phyloP scores from a whole-genome alignment of 2,888 invertebrate genomes.

The Drosophila antonietae region DNA sequence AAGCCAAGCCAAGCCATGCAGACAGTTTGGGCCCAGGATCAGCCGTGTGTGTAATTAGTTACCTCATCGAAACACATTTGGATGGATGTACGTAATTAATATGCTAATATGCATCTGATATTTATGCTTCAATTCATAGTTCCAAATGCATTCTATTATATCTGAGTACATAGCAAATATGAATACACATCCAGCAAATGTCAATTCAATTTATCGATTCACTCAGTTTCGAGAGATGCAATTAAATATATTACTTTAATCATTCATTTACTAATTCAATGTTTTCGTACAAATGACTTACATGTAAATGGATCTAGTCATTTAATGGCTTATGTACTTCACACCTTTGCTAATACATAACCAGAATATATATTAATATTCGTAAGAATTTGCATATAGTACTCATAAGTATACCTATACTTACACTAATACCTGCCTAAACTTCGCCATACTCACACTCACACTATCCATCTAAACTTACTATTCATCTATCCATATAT shows the following conservation, averaged over 20 bases:
- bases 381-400: neutral
- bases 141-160: constrained; percentile 2
- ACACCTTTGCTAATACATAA: neutral
- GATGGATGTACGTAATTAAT: neutral
- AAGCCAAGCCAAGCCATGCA: neutral
- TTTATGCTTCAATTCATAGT: constrained; percentile 5
- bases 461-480: too few relatives aligned
- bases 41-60: constrained; percentile 8
- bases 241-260: neutral
- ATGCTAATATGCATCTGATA: constrained; percentile 3
- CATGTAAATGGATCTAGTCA: too few relatives aligned
- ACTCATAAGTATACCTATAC: too few relatives aligned
- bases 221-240: neutral
- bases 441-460: too few relatives aligned
- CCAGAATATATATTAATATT: neutral
- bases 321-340: neutral
- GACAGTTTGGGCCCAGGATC: neutral
- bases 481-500: too few relatives aligned
- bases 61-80: neutral
- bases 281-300: too few relatives aligned
- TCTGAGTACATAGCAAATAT: neutral
- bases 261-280: neutral
- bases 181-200: neutral
- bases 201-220: neutral
- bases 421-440: too few relatives aligned